Base-by-base conservation (phyloP, 2,888 invertebrate species). In the Drosophila lacicola region DNA sequence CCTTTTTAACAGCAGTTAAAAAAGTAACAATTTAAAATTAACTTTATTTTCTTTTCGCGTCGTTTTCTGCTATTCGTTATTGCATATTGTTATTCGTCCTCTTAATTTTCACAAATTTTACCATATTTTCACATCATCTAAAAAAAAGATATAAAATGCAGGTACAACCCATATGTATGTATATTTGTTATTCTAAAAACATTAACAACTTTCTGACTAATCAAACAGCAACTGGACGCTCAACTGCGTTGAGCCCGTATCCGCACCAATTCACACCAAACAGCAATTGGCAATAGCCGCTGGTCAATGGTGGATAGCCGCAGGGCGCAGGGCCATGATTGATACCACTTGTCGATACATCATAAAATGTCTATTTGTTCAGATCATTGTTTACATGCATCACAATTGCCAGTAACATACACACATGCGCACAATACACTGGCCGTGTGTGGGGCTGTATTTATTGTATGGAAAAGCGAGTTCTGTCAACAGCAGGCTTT, bases 291-390 rank as follows among this genome's bases (percentile, higher is more conserved):
- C 29, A 29, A 29, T 17, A 8, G 19, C 29, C 56, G 29, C 21
- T 63, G 70, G 58, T 41, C 67, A 75, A 29, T 29, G 10, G 66
- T 21, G n/a, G 25, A 42, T 10, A 10, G 42, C 25, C n/a, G 3
- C 14, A 36, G 45, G 19, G 41, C 45, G 47, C 29, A 41, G 34
- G 21, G 53, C 67, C 49, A 29, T 29, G 29, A 29, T 29, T 29
- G 29, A 29, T 29, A 29, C 29, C 29, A 71, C 80, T 82, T 85
- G 89, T 80, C 85, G 82, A 80, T 82, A 85, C 85, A 82, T 82
- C 85, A 85, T 82, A 88, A 82, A 87, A 84, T 74, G 77, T 89
- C 88, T 82, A 85, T 89, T 88, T 87, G 77, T 88, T 79, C 66
- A 84, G 77, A 84, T 85, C 72, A 85, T 29, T 25, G 84, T 81